phyloP scores from a whole-genome alignment of 2,888 invertebrate genomes.

The Archips crataeganus region DNA sequence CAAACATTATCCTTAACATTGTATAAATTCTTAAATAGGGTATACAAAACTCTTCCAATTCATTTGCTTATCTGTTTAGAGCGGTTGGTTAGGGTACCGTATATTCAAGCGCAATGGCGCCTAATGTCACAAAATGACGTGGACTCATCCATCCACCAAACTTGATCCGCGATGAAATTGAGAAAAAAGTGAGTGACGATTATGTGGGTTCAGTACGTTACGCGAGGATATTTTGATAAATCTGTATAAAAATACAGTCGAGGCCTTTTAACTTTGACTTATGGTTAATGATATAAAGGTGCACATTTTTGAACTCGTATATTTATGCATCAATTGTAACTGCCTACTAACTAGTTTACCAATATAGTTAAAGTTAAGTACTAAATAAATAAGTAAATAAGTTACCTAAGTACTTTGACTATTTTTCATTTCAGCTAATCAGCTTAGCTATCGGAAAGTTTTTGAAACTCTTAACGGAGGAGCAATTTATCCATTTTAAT shows the following conservation, averaged over 20 bases:
- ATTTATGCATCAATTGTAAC: too few species aligned
- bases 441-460: too few species aligned
- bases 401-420: too few species aligned
- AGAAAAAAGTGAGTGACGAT: slow-evolving; percentile 46
- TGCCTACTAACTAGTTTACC: too few species aligned
- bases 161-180: slow-evolving; percentile 66
- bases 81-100: slow-evolving; percentile 68
- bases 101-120: slow-evolving; percentile 83
- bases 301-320: too few species aligned
- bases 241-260: not conserved
- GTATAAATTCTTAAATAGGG: slow-evolving; percentile 62
- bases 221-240: not conserved
- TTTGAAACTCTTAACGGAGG: too few species aligned
- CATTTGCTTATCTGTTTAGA: slow-evolving; percentile 84
- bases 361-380: too few species aligned
- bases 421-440: too few species aligned
- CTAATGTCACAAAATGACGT: slow-evolving; percentile 80
- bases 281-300: too few species aligned
- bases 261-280: too few species aligned
- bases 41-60: slow-evolving; percentile 80
- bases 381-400: too few species aligned
- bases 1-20: slow-evolving; percentile 60
- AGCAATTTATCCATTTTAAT: too few species aligned
- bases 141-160: slow-evolving; percentile 70
- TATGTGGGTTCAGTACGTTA: slow-evolving; percentile 16